A percentile compares a stretch with the other conserved stretches of the same genome.
phyloP scores from a whole-genome alignment of 2,797 vertebrate genomes.

The Phrynocephalus guinanensis region DNA sequence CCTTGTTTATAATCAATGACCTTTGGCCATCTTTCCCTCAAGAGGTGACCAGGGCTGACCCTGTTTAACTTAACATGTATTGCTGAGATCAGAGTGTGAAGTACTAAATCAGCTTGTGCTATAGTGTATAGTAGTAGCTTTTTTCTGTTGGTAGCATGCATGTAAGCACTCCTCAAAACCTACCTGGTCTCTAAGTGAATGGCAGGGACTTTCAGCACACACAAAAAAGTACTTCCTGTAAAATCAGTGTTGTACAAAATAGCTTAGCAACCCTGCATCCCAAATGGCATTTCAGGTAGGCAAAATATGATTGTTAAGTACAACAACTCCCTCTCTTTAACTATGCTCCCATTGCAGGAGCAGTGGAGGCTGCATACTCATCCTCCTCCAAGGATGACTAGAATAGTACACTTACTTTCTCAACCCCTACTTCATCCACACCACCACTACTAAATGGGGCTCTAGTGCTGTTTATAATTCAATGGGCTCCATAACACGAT shows the following conservation, averaged over 20 bases:
- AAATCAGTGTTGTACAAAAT: conserved; percentile 38
- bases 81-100: conserved; percentile 44
- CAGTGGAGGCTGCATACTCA: not conserved
- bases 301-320: conserved; percentile 29
- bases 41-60: conserved; percentile 26
- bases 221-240: not conserved
- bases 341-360: conserved; percentile 32
- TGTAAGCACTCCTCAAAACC: not conserved
- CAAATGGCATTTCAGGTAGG: not conserved
- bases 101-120: not conserved
- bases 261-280: conserved; percentile 1
- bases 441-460: no score
- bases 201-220: not conserved
- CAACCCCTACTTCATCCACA: not conserved
- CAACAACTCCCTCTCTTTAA: conserved; percentile 25
- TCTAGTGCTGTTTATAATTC: no score
- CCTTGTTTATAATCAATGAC: conserved; percentile 56
- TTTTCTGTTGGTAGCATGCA: not conserved
- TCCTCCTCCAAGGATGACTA: not conserved
- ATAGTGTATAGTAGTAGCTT: not conserved
- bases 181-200: accelerated
- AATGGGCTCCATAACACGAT: no score
- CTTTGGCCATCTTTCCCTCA: conserved; percentile 27
- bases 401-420: not conserved
- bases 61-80: conserved; percentile 46